These are phyloP conservation scores for Pangasius larnaudii DNA, from an alignment of 2,797 vertebrate species.

Conservation along the genomic window DNA sequence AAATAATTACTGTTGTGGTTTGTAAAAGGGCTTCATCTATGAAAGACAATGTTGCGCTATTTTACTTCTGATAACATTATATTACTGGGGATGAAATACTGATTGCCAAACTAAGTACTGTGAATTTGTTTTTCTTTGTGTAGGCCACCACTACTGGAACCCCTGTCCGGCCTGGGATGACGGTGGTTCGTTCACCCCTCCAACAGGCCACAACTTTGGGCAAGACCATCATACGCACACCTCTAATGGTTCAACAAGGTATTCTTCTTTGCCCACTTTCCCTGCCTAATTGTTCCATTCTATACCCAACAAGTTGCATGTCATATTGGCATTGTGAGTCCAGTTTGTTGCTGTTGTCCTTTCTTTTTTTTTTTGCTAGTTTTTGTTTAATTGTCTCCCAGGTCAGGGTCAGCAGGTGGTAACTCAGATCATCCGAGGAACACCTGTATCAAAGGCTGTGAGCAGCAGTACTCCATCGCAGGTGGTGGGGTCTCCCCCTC, in stretches of 20 bases:
- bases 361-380: background rate
- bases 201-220: slow-evolving; percentile 80
- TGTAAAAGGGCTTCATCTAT: background rate
- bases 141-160: slow-evolving; percentile 79
- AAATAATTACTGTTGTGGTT: background rate
- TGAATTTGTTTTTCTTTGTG: slow-evolving; percentile 12
- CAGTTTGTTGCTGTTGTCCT: background rate
- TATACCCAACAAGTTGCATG: background rate
- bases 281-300: background rate
- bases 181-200: slow-evolving; percentile 79
- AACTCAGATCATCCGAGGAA: slow-evolving; percentile 82
- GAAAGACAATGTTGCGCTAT: background rate
- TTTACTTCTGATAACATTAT: background rate
- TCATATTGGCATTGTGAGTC: background rate
- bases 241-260: slow-evolving; percentile 88
- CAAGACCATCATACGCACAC: slow-evolving; percentile 82
- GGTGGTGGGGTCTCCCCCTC: slow-evolving; percentile 69
- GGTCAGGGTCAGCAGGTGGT: slow-evolving; percentile 84
- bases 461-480: slow-evolving; percentile 74
- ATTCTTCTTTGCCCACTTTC: slow-evolving; percentile 59
- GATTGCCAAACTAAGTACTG: background rate
- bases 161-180: slow-evolving; percentile 80
- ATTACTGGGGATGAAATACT: background rate
- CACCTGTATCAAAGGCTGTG: slow-evolving; percentile 80
- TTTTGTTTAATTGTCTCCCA: slow-evolving; percentile 57